These are phyloP conservation scores for Phaethon lepturus DNA, from an alignment of 2,113 vertebrate species.

Conservation along the genomic window DNA sequence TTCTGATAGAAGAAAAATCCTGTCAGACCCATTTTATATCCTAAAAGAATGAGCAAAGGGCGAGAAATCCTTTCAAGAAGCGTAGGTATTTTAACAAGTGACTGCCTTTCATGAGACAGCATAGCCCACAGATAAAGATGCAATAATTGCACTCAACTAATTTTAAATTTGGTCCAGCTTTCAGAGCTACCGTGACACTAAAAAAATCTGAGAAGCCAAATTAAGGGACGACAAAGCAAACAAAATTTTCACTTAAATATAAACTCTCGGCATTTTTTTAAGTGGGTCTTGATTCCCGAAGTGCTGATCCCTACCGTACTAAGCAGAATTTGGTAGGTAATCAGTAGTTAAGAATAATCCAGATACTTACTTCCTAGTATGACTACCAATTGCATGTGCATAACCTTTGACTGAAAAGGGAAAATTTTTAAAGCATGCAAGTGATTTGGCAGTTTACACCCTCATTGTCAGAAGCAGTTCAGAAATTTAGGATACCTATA, in stretches of 20 bases:
- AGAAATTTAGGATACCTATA: background rate
- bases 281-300: background rate
- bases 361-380: background rate
- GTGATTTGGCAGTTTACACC: background rate
- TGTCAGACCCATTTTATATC: background rate
- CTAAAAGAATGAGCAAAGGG: background rate
- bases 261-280: background rate
- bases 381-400: background rate
- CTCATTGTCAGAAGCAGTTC: background rate
- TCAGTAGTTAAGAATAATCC: background rate
- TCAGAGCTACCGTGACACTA: background rate
- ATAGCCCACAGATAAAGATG: background rate
- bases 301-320: background rate
- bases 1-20: background rate
- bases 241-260: background rate
- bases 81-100: background rate
- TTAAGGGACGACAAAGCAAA: background rate
- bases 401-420: background rate
- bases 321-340: background rate
- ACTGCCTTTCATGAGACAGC: background rate
- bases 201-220: background rate
- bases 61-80: background rate
- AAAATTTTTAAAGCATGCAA: background rate
- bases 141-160: background rate
- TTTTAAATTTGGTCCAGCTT: background rate